A percentile compares a stretch with the other conserved stretches of the same genome.
Evolutionary conservation across 2,113 vertebrate genomes (phyloP).

Genomic region (Asarcornis scutulata): DNA sequence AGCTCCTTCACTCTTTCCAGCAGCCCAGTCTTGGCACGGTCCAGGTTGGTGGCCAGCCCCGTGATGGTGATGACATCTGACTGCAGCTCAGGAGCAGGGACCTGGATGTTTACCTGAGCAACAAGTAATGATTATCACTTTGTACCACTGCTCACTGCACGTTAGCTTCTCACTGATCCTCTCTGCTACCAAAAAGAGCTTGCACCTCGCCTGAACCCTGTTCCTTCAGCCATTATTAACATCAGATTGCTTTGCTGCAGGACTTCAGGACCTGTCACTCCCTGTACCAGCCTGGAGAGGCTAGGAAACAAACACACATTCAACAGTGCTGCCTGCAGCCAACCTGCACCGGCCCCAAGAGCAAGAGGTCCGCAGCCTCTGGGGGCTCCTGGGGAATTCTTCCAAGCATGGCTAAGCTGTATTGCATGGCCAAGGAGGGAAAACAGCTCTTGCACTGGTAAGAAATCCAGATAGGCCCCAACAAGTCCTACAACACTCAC

Average conservation of each 20-base stretch:
- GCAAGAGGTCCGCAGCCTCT: neutral
- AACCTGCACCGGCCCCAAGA: neutral
- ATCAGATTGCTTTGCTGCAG: neutral
- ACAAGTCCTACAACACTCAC: neutral
- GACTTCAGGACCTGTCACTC: neutral
- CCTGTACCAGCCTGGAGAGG: neutral
- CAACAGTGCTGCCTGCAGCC: neutral
- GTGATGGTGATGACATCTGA: slow-evolving; percentile 92
- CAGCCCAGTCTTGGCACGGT: slow-evolving; percentile 91
- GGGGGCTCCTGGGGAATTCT: neutral
- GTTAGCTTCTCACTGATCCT: rapidly evolving
- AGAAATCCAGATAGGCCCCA: neutral
- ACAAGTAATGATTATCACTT: rapidly evolving
- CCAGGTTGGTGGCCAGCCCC: slow-evolving; percentile 88
- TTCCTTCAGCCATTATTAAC: neutral
- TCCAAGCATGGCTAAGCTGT: neutral
- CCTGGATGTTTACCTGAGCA: slow-evolving; percentile 95
- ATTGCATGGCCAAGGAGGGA: neutral
- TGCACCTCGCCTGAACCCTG: neutral
- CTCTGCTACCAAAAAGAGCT: neutral
- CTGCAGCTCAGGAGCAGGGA: slow-evolving; percentile 95
- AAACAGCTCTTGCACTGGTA: neutral
- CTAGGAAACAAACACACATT: neutral
- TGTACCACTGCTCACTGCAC: neutral
- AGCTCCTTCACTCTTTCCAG: slow-evolving; percentile 93